A percentile compares a stretch with the other conserved stretches of the same genome.
phyloP scores from a whole-genome alignment of 2,797 vertebrate species.

The Mus caroli region DNA sequence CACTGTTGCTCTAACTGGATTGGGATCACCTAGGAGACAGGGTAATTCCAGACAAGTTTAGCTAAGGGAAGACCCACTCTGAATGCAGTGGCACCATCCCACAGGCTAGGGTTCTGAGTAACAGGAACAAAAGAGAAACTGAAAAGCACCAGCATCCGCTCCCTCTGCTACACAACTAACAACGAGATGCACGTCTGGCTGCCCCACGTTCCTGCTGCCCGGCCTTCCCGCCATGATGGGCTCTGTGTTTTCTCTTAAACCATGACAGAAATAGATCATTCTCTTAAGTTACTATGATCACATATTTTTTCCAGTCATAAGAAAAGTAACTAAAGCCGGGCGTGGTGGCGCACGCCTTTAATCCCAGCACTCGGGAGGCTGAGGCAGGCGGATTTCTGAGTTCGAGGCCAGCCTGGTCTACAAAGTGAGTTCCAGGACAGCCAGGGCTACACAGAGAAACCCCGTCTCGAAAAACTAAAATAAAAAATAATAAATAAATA shows the following conservation, averaged over 20 bases:
- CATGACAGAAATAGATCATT: neutral
- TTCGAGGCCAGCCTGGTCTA: too few relatives aligned
- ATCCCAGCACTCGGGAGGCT: too few relatives aligned
- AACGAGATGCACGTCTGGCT: neutral
- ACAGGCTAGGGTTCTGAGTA: neutral
- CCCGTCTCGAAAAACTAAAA: too few relatives aligned
- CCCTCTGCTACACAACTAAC: neutral
- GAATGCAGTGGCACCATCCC: neutral
- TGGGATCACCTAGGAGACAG: neutral
- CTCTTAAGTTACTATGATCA: neutral
- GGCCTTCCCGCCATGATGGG: neutral
- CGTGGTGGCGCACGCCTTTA: too few relatives aligned
- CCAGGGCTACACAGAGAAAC: too few relatives aligned
- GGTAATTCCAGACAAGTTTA: neutral
- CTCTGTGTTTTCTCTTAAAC: neutral
- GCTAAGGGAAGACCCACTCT: neutral
- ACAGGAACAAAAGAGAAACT: neutral
- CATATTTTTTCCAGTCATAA: neutral
- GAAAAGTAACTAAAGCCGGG: neutral
- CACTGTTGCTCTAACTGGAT: neutral
- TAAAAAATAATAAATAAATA: too few relatives aligned
- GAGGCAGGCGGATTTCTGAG: too few relatives aligned
- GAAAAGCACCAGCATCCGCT: neutral
- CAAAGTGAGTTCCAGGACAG: too few relatives aligned
- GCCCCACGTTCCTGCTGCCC: neutral